These are phyloP conservation scores for Andrena chrysosceles DNA, from an alignment of 2,888 invertebrate species.

Conservation along the genomic window DNA sequence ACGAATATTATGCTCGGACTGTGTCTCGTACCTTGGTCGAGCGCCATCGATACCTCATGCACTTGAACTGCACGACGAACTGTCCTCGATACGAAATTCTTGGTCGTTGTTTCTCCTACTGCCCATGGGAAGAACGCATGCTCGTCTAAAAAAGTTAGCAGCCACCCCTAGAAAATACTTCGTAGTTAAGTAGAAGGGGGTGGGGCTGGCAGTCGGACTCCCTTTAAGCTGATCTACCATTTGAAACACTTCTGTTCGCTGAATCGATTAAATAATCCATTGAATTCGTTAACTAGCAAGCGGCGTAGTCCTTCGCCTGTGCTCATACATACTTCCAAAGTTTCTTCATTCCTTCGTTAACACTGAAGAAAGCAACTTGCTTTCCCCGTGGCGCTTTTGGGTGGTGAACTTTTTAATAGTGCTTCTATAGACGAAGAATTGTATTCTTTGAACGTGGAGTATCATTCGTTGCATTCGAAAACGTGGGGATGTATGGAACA, in stretches of 20 bases:
- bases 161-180: not conserved
- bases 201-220: not conserved
- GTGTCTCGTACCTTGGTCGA: conserved; percentile 1
- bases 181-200: not conserved
- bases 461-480: no score
- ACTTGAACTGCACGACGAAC: not conserved
- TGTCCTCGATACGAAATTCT: not conserved
- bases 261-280: not conserved
- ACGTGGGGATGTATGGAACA: no score
- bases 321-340: no score
- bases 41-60: not conserved
- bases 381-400: no score
- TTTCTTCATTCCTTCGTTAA: no score
- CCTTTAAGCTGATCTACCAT: not conserved
- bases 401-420: no score
- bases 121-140: not conserved
- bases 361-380: no score
- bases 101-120: not conserved
- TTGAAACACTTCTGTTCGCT: not conserved
- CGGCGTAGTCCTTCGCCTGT: no score
- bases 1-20: no score
- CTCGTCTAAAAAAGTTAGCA: conserved; percentile 1
- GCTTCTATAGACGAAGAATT: no score
- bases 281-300: not conserved
- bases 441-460: no score